Evolutionary conservation across 2,888 invertebrate species (phyloP), one percentile per base, ranked within the genome.

Genomic region (Entomobrya multifasciata): DNA sequence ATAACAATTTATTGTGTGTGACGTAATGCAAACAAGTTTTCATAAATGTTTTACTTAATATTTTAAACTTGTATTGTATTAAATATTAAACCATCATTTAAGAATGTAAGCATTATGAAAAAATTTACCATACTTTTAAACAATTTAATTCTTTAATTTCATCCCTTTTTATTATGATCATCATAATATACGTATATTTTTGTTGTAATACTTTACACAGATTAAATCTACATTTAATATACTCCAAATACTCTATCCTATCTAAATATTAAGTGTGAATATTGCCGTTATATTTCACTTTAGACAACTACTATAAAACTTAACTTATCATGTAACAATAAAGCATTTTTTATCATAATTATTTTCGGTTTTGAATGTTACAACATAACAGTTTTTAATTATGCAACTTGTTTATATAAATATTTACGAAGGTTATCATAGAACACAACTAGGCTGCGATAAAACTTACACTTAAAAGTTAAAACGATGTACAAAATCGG

Each of bases 361-460:
- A 15, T 60, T 49, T 49, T 47, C 47, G 8, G 13, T 49, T 41
- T 20, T 74, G 22, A 70, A 36, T 36, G 36, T 36, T 36, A 36
- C 36, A 36, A 36, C 36, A 36, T 36, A 36, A 36, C 8, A 36
- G 36, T 8, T 36, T 4, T n/a, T 52, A 13, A 76, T 13, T 36
- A 30, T 36, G 30, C 20, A 60, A 22, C 15, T 44, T 60, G 0
- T 22, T n/a, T 17, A 57, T 30, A 49, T n/a, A 41, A 70, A 70
- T 22, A 57, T 49, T 30, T 30, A 52, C n/a, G 17, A 57, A 77
- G 17, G 30, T 36, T 15, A 55, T 67, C n/a, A 36, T n/a, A 70
- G 83, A 83, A 83, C 83, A 83, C 83, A 83, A 76, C 76, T 76
- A 83, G 83, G 76, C 83, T 83, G 83, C 83, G 83, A 62, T 47